Conservation (phyloP, 2,888 invertebrate species). For the Lampropteryx suffumata region DNA sequence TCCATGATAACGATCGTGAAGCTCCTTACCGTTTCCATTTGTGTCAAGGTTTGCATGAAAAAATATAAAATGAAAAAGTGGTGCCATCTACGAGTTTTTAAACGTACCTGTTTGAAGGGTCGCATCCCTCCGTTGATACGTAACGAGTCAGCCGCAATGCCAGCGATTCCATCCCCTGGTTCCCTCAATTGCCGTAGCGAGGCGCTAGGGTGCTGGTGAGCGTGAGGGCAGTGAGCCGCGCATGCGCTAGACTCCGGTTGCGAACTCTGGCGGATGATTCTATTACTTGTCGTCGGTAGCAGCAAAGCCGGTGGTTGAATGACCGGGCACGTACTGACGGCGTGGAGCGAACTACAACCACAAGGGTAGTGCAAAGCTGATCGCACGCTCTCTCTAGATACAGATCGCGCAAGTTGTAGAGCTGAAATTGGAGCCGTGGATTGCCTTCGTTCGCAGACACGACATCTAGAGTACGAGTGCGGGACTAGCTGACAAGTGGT, state of each 20-base stretch:
- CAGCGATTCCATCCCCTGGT: constrained; percentile 94
- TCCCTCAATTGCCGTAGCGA: constrained; percentile 93
- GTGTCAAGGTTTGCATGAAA: constrained; percentile 24
- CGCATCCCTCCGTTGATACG: constrained; percentile 98
- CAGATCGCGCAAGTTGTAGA: constrained; percentile 90
- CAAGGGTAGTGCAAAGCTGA: constrained; percentile 87
- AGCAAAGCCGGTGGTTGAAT: constrained; percentile 88
- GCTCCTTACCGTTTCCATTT: constrained; percentile 23
- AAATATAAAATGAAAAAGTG: constrained; percentile 32
- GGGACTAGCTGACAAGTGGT: constrained; percentile 86
- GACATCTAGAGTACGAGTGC: constrained; percentile 84
- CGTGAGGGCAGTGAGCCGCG: constrained; percentile 85
- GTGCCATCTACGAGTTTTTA: constrained; percentile 63
- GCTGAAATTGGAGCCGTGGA: constrained; percentile 91
- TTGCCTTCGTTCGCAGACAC: constrained; percentile 90
- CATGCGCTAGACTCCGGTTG: constrained; percentile 90
- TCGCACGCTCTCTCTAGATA: constrained; percentile 91
- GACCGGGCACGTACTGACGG: constrained; percentile 85
- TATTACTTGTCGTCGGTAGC: constrained; percentile 87
- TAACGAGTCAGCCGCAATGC: constrained; percentile 97
- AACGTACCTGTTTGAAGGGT: constrained; percentile 95
- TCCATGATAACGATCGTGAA: constrained; percentile 12
- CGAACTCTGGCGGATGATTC: constrained; percentile 94
- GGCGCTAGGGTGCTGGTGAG: constrained; percentile 90
- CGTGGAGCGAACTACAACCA: constrained; percentile 79